phyloP scores from a whole-genome alignment of 2,888 invertebrate species.

The Calameuta pallipes region DNA sequence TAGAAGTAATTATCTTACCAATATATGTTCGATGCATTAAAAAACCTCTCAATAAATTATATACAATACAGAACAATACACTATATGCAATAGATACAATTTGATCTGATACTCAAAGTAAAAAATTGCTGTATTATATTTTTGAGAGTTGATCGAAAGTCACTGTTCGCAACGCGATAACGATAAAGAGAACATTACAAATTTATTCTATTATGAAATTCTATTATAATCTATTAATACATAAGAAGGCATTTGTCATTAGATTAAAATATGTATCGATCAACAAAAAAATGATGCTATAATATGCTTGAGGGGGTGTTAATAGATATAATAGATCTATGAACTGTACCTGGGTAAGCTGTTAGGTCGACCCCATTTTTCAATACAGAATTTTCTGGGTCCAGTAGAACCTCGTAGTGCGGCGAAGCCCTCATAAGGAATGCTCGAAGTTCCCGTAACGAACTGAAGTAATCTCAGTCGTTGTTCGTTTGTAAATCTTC shows the following conservation, averaged over 20 bases:
- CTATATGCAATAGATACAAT: background rate
- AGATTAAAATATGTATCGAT: background rate
- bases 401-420: slow-evolving; percentile 96
- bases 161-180: background rate
- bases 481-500: slow-evolving; percentile 92
- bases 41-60: background rate
- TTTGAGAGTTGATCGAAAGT: background rate
- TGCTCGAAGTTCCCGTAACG: slow-evolving; percentile 97
- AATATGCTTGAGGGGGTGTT: background rate
- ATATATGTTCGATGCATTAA: background rate
- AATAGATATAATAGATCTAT: background rate
- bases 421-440: slow-evolving; percentile 97
- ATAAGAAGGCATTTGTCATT: background rate
- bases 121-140: background rate
- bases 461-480: slow-evolving; percentile 92
- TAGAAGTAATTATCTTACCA: slow-evolving; percentile 19
- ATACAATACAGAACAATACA: background rate
- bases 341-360: slow-evolving; percentile 81
- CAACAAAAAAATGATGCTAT: background rate
- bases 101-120: background rate
- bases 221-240: no score
- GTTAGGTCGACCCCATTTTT: slow-evolving; percentile 96
- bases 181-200: background rate
- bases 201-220: background rate
- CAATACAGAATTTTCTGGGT: slow-evolving; percentile 94